phyloP scores from a whole-genome alignment of 2,113 vertebrate genomes.

The Podarcis raffonei region DNA sequence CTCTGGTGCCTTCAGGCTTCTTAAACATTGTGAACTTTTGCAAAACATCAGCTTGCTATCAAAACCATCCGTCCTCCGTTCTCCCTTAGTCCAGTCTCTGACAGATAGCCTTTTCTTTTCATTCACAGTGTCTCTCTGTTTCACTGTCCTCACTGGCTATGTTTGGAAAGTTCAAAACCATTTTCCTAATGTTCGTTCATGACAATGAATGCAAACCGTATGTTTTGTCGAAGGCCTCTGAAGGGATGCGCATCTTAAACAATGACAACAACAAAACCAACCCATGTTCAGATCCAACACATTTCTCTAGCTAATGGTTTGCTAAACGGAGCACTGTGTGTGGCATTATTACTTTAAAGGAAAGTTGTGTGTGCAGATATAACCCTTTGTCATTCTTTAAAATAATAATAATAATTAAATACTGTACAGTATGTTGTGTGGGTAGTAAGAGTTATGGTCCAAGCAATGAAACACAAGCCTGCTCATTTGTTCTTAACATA shows the following conservation, averaged over 20 bases:
- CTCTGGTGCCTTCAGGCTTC: constrained; percentile 10
- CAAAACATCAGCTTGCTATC: constrained; percentile 37
- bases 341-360: background rate
- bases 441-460: too few relatives aligned
- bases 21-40: constrained; percentile 15
- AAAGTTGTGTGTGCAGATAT: background rate
- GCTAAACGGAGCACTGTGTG: constrained; percentile 16
- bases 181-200: constrained; percentile 16
- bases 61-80: constrained; percentile 13
- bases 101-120: constrained; percentile 27
- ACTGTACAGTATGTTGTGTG: too few relatives aligned
- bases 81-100: constrained; percentile 18
- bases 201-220: constrained; percentile 36
- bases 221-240: constrained; percentile 12
- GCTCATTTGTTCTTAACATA: too few relatives aligned
- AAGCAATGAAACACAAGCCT: too few relatives aligned
- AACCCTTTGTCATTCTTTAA: background rate
- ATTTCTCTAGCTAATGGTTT: background rate
- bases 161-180: constrained; percentile 41
- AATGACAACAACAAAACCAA: constrained; percentile 13
- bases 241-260: constrained; percentile 17
- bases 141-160: constrained; percentile 3
- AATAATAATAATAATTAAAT: too few relatives aligned
- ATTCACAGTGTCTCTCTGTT: background rate
- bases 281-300: constrained; percentile 29